A percentile compares a stretch with the other conserved stretches of the same genome.
Conservation (phyloP, 2,113 vertebrate genomes). For the Pungitius pungitius region DNA sequence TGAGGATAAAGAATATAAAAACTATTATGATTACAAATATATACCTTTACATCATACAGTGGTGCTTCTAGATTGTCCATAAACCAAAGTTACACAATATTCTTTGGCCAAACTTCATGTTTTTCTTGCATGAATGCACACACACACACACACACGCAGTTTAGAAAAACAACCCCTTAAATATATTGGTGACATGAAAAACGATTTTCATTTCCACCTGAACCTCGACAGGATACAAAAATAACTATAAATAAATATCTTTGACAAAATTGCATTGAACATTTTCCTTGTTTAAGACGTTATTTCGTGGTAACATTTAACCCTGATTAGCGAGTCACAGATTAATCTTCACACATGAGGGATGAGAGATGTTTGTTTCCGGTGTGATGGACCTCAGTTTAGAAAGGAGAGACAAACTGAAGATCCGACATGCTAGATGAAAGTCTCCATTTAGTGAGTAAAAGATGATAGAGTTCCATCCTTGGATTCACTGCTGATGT, state of each 20-base stretch:
- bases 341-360: background rate
- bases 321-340: slow-evolving; percentile 26
- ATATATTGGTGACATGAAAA: background rate
- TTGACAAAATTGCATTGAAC: slow-evolving; percentile 63
- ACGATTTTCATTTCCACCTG: background rate
- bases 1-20: slow-evolving; percentile 36
- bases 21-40: slow-evolving; percentile 56
- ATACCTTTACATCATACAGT: slow-evolving; percentile 45
- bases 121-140: background rate
- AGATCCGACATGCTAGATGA: background rate
- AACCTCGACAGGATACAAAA: slow-evolving; percentile 53
- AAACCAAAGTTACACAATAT: slow-evolving; percentile 42
- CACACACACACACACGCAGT: background rate
- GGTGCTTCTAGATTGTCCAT: slow-evolving; percentile 36
- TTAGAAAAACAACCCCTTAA: slow-evolving; percentile 40
- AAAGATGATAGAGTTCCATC: background rate
- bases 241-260: slow-evolving; percentile 46
- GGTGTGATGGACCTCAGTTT: background rate
- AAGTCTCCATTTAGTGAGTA: background rate
- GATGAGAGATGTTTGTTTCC: background rate
- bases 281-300: slow-evolving; percentile 22
- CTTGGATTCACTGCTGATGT: background rate
- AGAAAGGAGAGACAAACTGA: background rate
- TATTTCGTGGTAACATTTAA: slow-evolving; percentile 33
- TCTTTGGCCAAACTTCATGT: slow-evolving; percentile 53